Evolutionary conservation across 2,113 vertebrate genomes (phyloP), one percentile per base, ranked within the genome.

Genomic region (Nipponia nippon): DNA sequence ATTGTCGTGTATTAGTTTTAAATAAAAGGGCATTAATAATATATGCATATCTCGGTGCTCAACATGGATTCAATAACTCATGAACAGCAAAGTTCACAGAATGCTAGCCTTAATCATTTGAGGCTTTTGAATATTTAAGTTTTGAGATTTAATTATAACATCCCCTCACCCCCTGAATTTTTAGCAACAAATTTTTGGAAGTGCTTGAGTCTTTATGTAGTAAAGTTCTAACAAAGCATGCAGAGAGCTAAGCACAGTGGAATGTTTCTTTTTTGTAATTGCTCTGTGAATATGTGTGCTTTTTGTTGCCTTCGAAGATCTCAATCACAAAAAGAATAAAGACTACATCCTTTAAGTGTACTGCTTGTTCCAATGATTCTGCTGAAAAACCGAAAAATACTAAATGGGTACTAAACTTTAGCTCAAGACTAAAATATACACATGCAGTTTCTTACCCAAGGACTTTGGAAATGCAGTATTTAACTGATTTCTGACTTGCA

Each of bases 401-500:
- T 75, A 88, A 91, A 83, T 47, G 19, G 3, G 2, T 75, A 70
- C 50, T 50, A 55, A 91, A 84, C 61, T 93, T 97, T 1, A 81
- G n/a, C 49, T 38, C 49, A 94, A 75, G 55, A 86, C 85, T 92
- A 84, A 83, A 95, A 84, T 79, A 70, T 14, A 70, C n/a, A 36
- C 34, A 46, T 20, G 7, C 38, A 29, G 47, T 89, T 94, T 96
- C 58, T 88, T 87, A 52, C 15, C 13, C 9, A 42, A 26, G 49
- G 22, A 38, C 34, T 83, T 96, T 30, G 78, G 95, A 97, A 97
- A 97, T 76, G 56, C 61, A 79, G 83, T 96, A 91, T 95, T 97
- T 96, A 95, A 96, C 97, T 95, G 96, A 90, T 78, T 97, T 89
- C 89, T 98, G 84, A 53, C 76, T 98, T 97, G 87, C 70, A 93